Percentiles rank a stretch among this genome's conserved stretches.
These are phyloP conservation scores for Apamea epomidion DNA, from an alignment of 2,888 invertebrate genomes.

Conservation along the genomic window DNA sequence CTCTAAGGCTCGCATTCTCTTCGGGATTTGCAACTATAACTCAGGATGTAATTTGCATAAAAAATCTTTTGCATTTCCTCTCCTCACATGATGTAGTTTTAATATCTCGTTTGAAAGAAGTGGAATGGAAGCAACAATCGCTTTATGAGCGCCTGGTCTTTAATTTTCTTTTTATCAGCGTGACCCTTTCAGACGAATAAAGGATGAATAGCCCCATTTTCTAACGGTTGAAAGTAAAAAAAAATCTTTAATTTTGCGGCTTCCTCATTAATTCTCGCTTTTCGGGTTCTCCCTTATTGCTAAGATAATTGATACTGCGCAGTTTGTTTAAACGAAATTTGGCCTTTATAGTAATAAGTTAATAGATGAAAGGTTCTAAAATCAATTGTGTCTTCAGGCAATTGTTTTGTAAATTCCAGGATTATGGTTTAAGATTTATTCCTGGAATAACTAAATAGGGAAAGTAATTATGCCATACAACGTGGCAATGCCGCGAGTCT, in stretches of 20 bases:
- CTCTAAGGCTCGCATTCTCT: conserved; percentile 54
- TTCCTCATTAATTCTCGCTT: conserved; percentile 71
- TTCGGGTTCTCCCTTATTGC: conserved; percentile 65
- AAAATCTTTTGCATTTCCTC: conserved; percentile 66
- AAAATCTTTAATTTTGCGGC: conserved; percentile 72
- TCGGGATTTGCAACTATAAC: conserved; percentile 58
- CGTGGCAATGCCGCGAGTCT: too few relatives aligned
- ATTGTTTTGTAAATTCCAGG: conserved; percentile 29
- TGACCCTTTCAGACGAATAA: conserved; percentile 75
- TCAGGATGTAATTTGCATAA: conserved; percentile 70
- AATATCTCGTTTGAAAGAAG: conserved; percentile 68
- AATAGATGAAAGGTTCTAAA: conserved; percentile 38
- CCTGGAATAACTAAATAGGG: not conserved
- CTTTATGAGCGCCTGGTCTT: conserved; percentile 75
- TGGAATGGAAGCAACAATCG: conserved; percentile 74
- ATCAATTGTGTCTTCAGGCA: conserved; percentile 13
- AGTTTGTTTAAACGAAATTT: conserved; percentile 57
- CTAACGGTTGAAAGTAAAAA: conserved; percentile 58
- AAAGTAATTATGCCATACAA: not conserved
- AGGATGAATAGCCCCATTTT: conserved; percentile 69
- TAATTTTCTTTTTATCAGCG: conserved; percentile 78
- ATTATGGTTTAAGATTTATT: conserved; percentile 17
- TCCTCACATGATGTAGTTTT: conserved; percentile 74
- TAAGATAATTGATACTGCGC: conserved; percentile 71
- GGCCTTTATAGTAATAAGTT: conserved; percentile 46